These are phyloP conservation scores for Erythrocercus mccallii DNA, from an alignment of 2,113 vertebrate genomes.

Conservation along the genomic window DNA sequence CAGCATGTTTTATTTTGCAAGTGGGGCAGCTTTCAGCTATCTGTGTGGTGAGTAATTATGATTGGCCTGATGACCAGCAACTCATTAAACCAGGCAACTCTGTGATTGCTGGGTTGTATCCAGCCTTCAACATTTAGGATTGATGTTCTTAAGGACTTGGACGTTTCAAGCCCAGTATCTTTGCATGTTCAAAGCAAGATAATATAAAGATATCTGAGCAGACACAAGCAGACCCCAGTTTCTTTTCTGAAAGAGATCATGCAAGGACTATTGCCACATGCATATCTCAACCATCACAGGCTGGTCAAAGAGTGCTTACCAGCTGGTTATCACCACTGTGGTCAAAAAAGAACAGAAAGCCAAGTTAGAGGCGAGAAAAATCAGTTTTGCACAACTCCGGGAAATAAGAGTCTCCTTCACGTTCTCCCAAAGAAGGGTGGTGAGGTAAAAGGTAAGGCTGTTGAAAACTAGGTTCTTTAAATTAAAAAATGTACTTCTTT, in stretches of 20 bases:
- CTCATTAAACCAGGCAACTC: background rate
- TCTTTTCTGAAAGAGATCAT: constrained; percentile 40
- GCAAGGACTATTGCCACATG: background rate
- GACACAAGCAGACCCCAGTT: background rate
- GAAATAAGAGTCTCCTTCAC: background rate
- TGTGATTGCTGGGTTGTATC: background rate
- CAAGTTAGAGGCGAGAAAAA: constrained; percentile 9
- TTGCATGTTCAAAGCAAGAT: background rate
- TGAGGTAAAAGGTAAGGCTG: background rate
- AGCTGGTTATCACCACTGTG: constrained; percentile 10
- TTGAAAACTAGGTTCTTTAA: background rate
- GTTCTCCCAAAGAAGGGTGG: background rate
- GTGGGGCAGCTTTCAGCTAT: background rate
- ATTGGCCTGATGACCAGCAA: background rate
- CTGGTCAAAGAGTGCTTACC: constrained; percentile 16
- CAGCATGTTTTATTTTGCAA: background rate
- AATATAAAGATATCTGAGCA: background rate
- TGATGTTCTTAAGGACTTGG: background rate
- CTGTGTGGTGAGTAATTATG: background rate
- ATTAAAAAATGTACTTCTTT: background rate
- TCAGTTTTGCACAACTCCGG: background rate
- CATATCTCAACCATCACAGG: background rate
- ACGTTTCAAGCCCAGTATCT: background rate
- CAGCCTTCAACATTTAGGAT: background rate
- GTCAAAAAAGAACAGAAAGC: constrained; percentile 31